Conservation (phyloP, 1,140 invertebrate species). For the Conopomorpha cramerella region DNA sequence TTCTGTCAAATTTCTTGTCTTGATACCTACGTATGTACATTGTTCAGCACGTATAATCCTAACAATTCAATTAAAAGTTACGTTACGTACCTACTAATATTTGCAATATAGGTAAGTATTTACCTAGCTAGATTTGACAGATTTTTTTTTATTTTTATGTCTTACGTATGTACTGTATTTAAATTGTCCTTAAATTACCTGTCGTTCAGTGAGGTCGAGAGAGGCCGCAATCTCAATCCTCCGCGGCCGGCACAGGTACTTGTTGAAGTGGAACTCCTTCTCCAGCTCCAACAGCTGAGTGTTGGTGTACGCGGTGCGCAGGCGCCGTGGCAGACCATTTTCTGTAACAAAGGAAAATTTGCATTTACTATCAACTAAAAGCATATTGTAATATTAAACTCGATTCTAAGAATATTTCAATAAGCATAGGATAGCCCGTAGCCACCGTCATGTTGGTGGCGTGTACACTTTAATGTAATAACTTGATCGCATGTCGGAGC, state of each 20-base stretch:
- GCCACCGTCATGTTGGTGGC: too few species aligned
- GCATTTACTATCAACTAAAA: conserved; percentile 3
- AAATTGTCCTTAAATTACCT: too few species aligned
- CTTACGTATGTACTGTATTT: too few species aligned
- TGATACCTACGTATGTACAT: too few species aligned
- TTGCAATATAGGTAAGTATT: too few species aligned
- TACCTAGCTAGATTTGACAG: too few species aligned
- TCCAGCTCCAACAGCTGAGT: conserved; percentile 94
- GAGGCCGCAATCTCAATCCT: conserved; percentile 96
- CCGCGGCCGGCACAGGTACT: conserved; percentile 92
- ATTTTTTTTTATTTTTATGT: too few species aligned
- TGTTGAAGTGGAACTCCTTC: conserved; percentile 98
- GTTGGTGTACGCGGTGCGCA: conserved; percentile 95
- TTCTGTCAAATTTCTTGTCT: too few species aligned
- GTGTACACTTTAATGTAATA: conserved; percentile 56
- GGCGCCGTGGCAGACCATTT: conserved; percentile 86
- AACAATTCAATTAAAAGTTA: too few species aligned
- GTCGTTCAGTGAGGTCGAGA: conserved; percentile 92
- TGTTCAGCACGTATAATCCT: too few species aligned
- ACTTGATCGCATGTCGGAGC: conserved; percentile 59
- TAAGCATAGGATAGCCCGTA: too few species aligned
- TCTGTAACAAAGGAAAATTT: conserved; percentile 68
- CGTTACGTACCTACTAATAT: too few species aligned
- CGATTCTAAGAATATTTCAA: conserved; percentile 42
- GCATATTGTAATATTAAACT: conserved; percentile 4